Base-by-base conservation (phyloP, 2,113 vertebrate genomes). In the Oriolus oriolus region DNA sequence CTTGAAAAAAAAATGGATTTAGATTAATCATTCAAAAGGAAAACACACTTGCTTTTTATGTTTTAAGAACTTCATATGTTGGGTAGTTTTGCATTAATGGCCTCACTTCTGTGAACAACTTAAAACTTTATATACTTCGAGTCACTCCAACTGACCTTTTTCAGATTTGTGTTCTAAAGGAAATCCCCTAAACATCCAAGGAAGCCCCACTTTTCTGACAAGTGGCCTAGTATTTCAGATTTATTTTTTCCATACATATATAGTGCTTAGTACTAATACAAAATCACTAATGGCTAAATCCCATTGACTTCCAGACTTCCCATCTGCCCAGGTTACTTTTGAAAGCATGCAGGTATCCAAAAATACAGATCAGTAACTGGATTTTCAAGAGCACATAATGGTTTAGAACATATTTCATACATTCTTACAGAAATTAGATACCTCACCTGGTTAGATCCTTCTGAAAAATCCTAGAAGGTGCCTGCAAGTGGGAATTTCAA, bases 1-100 rank as follows among this genome's bases (percentile, higher is more conserved):
- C 41, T 24, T 57, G 21, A 35, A 84, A 89, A 91, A 85, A 44
- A 8, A 21, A 26, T 81, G 45, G 49, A 95, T 84, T 91, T 70
- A 87, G 52, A 89, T 92, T 87, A 95, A 84, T 95, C 49, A 73
- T 71, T 94, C 21, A 71, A 91, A 92, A 94, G 47, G 20, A 78
- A 94, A 95, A 73, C 42, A 9, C 47, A 52, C 41, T 56, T 89
- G 54, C 1, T 54, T 78, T 87, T 89, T 41, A 74, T 79, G 26
- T 64, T 71, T 76, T 76, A 85, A 90, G 57, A 79, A 65, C 44
- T 76, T 87, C 2, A 44, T 26, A 59, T 9, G 9, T 28, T 47
- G 70, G 33, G 44, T 10, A 45, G 30, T 45, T 88, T 76, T 74
- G 14, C 30, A 70, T 39, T 77, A 27, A 39, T 39, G 8, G 41